phyloP scores from a whole-genome alignment of 2,797 vertebrate species.

The Smutsia gigantea region DNA sequence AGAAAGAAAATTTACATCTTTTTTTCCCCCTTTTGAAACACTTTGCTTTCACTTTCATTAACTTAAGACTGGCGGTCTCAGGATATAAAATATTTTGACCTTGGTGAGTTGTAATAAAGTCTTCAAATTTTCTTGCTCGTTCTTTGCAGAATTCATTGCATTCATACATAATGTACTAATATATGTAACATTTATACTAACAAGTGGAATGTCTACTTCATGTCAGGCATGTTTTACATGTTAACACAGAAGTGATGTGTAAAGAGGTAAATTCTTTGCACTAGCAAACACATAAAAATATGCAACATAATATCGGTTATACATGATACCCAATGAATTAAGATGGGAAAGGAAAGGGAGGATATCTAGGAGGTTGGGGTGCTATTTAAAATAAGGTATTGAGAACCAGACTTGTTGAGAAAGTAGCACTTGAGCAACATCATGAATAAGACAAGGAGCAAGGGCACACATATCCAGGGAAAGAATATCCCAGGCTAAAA shows the following conservation, averaged over 20 bases:
- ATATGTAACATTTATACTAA: background rate
- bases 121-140: background rate
- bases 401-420: background rate
- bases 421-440: background rate
- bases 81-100: background rate
- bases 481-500: background rate
- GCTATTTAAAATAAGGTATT: background rate
- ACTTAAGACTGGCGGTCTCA: background rate
- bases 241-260: background rate
- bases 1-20: background rate
- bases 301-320: background rate
- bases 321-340: background rate
- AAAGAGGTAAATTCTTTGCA: background rate
- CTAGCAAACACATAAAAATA: background rate
- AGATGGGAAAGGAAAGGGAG: background rate
- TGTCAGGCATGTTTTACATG: background rate
- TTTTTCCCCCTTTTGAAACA: background rate
- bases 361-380: too few species aligned
- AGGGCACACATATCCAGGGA: background rate
- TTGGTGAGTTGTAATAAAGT: background rate
- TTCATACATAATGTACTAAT: background rate
- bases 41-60: background rate
- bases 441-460: background rate
- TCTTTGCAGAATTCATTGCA: background rate
- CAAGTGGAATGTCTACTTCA: background rate